Evolutionary conservation across 2,797 vertebrate genomes (phyloP), one percentile per base, ranked within the genome.

Genomic region (Acanthis flammea): DNA sequence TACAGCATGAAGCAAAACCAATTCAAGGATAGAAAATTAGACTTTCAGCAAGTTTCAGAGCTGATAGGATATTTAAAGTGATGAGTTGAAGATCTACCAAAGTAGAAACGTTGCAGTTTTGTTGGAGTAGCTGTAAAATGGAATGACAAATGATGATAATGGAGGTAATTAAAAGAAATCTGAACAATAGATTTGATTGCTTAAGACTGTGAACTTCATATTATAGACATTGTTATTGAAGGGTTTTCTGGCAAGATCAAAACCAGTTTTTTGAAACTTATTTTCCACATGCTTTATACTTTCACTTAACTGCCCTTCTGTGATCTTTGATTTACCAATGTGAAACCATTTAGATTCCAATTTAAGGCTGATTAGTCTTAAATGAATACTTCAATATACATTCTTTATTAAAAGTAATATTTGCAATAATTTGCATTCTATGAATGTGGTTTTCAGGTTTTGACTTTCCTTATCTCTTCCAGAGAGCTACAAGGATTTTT

Each of bases 31-130:
- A 78, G 58, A 75, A 88, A 92, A 88, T 53, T 41, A 58, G 42
- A 31, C 31, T 90, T 84, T 75, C 63, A 86, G 66, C 50, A 14
- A 27, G 15, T 54, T 94, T 84, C 62, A 71, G 45, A 77, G 9
- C 3, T 66, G 19, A 73, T 65, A 72, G 31, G 11, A 19, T 78
- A 68, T 58, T 78, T 61, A 61, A 86, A 92, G 9, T 65, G 62
- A 75, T 51, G 37, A 67, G 27, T 78, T 95, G 42, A 88, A 78
- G 62, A 73, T 9, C 7, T 58, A 23, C 3, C 16, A 44, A 66
- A 86, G 33, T 11, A 79, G 27, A 93, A 73, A 61, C 0, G 0
- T 14, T 58, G 3, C 15, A 47, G 17, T 33, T 90, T 68, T 77
- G 2, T 58, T 84, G 35, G 28, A 78, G 24, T 23, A 86, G 25